phyloP scores from a whole-genome alignment of 2,797 vertebrate species.

The Tamandua tetradactyla region DNA sequence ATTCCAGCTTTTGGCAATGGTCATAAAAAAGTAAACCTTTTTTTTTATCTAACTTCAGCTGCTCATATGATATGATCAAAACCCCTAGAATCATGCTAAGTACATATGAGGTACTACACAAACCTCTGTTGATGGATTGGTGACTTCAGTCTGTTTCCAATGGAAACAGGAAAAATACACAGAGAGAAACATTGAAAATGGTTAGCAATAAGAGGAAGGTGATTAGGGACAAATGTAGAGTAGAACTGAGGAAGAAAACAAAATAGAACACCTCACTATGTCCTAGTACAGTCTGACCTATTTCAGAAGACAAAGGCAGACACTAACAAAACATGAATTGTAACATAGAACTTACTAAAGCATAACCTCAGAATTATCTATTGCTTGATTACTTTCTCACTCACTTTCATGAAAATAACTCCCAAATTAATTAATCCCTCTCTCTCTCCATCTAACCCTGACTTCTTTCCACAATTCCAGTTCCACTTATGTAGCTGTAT shows the following conservation, averaged over 20 bases:
- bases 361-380: background rate
- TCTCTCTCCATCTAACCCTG: background rate
- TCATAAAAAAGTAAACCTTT: background rate
- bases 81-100: background rate
- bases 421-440: background rate
- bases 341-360: background rate
- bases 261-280: slow-evolving; percentile 1
- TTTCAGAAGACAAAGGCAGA: slow-evolving; percentile 33
- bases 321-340: background rate
- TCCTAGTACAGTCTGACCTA: background rate
- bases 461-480: background rate
- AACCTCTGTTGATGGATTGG: background rate
- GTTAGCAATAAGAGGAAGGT: slow-evolving; percentile 20
- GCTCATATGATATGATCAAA: background rate
- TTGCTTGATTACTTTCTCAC: background rate
- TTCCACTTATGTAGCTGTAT: background rate
- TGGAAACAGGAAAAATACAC: background rate
- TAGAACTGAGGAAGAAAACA: slow-evolving; percentile 1
- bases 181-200: background rate
- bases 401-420: background rate
- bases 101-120: background rate
- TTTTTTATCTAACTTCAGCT: background rate
- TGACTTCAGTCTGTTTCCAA: background rate
- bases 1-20: background rate
- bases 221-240: background rate